Conservation (phyloP, 2,888 invertebrate species). For the Sympetrum striolatum region DNA sequence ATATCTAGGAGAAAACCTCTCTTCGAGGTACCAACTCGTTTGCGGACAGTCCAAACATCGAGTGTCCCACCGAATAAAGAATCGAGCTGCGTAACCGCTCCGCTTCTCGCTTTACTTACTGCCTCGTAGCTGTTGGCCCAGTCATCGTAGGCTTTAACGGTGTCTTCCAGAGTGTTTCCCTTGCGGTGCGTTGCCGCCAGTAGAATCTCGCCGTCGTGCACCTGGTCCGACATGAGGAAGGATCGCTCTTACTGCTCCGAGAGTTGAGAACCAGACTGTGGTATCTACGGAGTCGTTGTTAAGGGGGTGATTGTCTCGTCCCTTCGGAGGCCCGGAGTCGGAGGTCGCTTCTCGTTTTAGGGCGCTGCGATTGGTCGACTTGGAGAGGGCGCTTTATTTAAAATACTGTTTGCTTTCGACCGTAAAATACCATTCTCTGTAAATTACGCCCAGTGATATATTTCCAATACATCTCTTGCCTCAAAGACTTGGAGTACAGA, state of each 20-base stretch:
- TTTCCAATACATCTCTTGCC: no score
- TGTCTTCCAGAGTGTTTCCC: neutral
- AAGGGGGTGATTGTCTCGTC: neutral
- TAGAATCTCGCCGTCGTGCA: neutral
- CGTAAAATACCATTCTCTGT: no score
- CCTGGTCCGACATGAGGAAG: neutral
- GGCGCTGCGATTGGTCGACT: neutral
- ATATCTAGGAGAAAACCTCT: no score
- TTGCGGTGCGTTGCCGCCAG: neutral
- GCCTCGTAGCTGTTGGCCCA: slow-evolving; percentile 16
- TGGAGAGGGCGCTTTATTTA: neutral
- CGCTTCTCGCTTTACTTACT: neutral
- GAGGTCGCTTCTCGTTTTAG: neutral
- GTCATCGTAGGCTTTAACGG: slow-evolving; percentile 18
- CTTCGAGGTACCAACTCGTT: no score
- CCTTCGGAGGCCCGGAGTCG: neutral
- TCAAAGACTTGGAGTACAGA: no score
- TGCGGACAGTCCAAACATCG: no score
- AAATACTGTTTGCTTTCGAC: neutral
- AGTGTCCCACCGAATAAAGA: no score
- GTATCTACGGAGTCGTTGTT: neutral
- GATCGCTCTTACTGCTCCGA: neutral
- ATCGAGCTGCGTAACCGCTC: no score
- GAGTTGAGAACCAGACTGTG: neutral
- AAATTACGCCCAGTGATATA: no score